Conservation (phyloP, 2,888 invertebrate genomes). For the Ethmia dodecea region DNA sequence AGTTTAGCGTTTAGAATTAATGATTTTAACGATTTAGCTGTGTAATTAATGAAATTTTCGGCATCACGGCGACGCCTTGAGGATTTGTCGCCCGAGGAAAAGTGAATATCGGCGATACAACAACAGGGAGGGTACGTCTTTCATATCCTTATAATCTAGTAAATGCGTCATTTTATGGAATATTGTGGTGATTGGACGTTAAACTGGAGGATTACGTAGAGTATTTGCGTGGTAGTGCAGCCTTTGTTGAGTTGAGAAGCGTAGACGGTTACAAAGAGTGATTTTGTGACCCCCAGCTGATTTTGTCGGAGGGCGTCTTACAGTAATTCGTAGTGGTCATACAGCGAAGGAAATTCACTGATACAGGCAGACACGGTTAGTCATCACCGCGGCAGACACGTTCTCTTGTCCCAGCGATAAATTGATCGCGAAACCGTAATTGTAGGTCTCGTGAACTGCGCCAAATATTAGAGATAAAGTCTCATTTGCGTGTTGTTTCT, state of each 20-base stretch:
- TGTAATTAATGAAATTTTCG: constrained; percentile 74
- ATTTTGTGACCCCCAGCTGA: constrained; percentile 64
- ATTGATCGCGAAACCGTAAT: constrained; percentile 37
- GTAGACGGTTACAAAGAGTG: constrained; percentile 27
- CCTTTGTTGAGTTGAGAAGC: constrained; percentile 3
- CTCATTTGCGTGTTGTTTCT: constrained; percentile 58
- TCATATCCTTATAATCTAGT: constrained; percentile 67
- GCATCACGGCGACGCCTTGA: constrained; percentile 67
- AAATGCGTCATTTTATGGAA: constrained; percentile 77
- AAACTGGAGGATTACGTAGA: constrained; percentile 36
- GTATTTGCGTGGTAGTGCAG: constrained; percentile 20
- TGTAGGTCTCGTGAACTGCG: constrained; percentile 41
- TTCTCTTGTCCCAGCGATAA: constrained; percentile 45
- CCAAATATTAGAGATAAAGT: constrained; percentile 48
- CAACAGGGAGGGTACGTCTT: constrained; percentile 77
- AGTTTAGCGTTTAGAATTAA: constrained; percentile 61
- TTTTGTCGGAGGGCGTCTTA: constrained; percentile 60
- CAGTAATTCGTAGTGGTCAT: constrained; percentile 40
- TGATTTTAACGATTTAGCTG: constrained; percentile 59
- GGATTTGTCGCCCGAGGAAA: constrained; percentile 67
- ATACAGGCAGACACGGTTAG: constrained; percentile 65
- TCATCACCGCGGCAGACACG: constrained; percentile 62
- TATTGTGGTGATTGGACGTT: constrained; percentile 47
- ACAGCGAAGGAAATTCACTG: constrained; percentile 48
- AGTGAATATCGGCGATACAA: constrained; percentile 65